Percentiles rank a stretch among this genome's conserved stretches.
These are phyloP conservation scores for Dryas iulia DNA, from an alignment of 1,140 invertebrate species.

Conservation along the genomic window DNA sequence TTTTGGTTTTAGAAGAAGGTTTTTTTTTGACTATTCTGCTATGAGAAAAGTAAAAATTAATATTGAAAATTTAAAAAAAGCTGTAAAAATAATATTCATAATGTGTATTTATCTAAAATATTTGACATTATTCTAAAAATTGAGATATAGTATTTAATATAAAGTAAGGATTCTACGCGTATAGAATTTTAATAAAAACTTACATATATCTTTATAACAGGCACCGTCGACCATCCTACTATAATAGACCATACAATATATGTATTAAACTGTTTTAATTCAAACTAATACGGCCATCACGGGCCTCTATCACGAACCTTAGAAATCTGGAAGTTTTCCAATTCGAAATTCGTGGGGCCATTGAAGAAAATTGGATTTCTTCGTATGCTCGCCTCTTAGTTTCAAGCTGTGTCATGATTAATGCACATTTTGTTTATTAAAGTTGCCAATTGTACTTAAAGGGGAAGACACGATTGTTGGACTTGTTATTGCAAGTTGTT, in stretches of 20 bases:
- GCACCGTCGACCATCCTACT: not conserved
- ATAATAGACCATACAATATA: not conserved
- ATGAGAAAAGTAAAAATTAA: too few species aligned
- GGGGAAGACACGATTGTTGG: not conserved
- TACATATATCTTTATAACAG: too few species aligned
- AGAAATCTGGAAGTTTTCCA: slow-evolving; percentile 56
- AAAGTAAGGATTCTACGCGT: too few species aligned
- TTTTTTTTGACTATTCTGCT: too few species aligned
- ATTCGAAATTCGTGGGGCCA: slow-evolving; percentile 49
- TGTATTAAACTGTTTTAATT: slow-evolving; percentile 17
- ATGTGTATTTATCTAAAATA: too few species aligned
- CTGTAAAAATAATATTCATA: too few species aligned
- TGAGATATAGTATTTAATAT: too few species aligned
- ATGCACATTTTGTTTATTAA: slow-evolving; percentile 40
- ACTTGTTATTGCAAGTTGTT: too few species aligned
- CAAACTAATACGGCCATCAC: slow-evolving; percentile 25
- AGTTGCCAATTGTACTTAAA: slow-evolving; percentile 1
- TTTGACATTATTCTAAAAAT: too few species aligned
- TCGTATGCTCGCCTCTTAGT: slow-evolving; percentile 38
- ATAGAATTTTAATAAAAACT: too few species aligned
- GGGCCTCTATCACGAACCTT: slow-evolving; percentile 43
- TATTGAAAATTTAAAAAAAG: too few species aligned
- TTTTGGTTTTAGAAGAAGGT: too few species aligned
- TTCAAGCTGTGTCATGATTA: slow-evolving; percentile 48
- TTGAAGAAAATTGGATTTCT: slow-evolving; percentile 56